Base-by-base conservation (phyloP, 2,113 vertebrate species). In the Edolisoma coerulescens region DNA sequence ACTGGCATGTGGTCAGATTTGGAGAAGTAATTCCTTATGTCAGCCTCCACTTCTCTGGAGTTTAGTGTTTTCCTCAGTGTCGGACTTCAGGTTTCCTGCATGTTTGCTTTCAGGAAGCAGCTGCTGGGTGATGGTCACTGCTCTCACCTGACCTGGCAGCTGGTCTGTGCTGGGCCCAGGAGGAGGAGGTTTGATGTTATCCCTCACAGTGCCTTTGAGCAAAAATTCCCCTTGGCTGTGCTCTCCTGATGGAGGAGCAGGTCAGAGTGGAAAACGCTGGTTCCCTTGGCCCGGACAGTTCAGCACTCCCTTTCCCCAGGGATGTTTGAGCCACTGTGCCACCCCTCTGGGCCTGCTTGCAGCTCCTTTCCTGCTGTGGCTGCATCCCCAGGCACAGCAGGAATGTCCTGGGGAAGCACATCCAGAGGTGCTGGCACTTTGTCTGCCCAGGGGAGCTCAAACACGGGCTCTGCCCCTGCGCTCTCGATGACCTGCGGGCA, bases 331-430 rank as follows among this genome's bases (percentile, higher is more conserved):
- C 50, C 44, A 21, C 35, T 17, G 26, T 27, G 50, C 35, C 53
- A 30, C 13, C 10, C 13, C 3, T 30, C 24, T 41, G 33, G 52
- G 24, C 32, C 16, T 1, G n/a, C 16, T 19, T 6, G 3, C 2
- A 7, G n/a, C 32, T 53, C 44, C 18, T 53, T 39, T 59, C 54
- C 54, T 5, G 10, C 49, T 20, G 3, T 3, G 13, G 10, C 75
- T 32, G 49, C 9, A 4, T 33, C 33, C 33, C 47, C 8, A 2
- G 56, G 10, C 1, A 0, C 0, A 0, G 65, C 78, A 87, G 50
- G 18, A n/a, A 20, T 22, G 21, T 1, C 11, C 49, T 63, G n/a
- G 27, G n/a, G 13, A 35, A 39, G 42, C 8, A 1, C 17, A 16
- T 22, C 16, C 3, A 4, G 54, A 33, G 39, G 13, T 74, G 18